Percentiles rank a stretch among this genome's conserved stretches.
These are phyloP conservation scores for Tamandua tetradactyla DNA, from an alignment of 2,797 vertebrate genomes.

Conservation along the genomic window DNA sequence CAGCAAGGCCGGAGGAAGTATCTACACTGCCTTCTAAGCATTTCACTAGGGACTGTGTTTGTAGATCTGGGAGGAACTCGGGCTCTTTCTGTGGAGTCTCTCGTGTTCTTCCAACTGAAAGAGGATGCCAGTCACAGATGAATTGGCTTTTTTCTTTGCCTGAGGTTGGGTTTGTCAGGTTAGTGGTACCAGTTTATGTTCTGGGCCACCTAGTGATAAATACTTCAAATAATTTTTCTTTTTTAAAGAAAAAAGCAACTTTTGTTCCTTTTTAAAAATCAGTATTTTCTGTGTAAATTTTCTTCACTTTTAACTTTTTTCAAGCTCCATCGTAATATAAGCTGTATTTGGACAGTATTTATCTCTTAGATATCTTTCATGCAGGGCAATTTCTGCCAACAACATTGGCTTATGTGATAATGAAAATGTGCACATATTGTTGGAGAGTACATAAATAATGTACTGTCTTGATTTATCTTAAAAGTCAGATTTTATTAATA, in stretches of 20 bases:
- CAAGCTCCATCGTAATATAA: neutral
- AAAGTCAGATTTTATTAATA: neutral
- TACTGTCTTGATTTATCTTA: neutral
- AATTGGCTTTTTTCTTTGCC: neutral
- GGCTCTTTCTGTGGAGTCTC: neutral
- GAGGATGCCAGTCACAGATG: neutral
- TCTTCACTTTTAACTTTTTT: neutral
- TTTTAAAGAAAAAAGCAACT: neutral
- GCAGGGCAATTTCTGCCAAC: neutral
- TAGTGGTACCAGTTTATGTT: neutral
- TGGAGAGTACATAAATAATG: neutral
- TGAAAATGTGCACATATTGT: neutral
- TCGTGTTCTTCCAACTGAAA: neutral
- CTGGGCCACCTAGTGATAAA: neutral
- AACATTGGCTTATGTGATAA: neutral
- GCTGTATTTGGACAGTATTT: neutral
- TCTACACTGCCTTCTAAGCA: neutral
- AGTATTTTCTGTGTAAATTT: neutral
- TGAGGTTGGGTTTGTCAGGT: neutral
- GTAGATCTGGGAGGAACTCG: neutral
- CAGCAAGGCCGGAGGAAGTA: conserved; percentile 1
- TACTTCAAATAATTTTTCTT: neutral
- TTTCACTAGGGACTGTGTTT: neutral
- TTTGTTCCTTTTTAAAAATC: neutral
- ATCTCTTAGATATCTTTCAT: neutral